A percentile compares a stretch with the other conserved stretches of the same genome.
Evolutionary conservation across 2,888 invertebrate species (phyloP).

Genomic region (Lacanobia wlatinum): DNA sequence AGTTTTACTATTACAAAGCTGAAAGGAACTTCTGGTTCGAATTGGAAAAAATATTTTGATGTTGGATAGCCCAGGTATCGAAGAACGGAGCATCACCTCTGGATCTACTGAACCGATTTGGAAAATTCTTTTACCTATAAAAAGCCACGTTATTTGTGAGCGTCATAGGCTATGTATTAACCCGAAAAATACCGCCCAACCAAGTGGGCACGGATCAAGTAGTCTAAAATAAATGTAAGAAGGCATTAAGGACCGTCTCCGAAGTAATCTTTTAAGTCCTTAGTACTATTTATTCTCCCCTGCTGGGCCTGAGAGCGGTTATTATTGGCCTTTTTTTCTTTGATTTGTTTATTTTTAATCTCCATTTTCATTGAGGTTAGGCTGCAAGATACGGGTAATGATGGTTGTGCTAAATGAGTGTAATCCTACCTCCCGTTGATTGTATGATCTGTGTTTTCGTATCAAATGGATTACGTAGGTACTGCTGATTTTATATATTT

Average conservation of each 20-base stretch:
- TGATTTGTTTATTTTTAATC: slow-evolving; percentile 7
- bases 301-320: background rate
- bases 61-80: too few species aligned
- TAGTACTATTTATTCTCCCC: slow-evolving; percentile 14
- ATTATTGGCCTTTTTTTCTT: slow-evolving; percentile 5
- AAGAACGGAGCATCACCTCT: too few species aligned
- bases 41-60: too few species aligned
- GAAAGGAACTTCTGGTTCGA: too few species aligned
- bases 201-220: too few species aligned
- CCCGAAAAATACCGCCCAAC: too few species aligned
- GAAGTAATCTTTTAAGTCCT: slow-evolving; percentile 22
- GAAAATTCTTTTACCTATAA: too few species aligned
- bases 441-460: background rate
- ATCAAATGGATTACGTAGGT: background rate
- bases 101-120: too few species aligned
- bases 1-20: too few species aligned
- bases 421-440: slow-evolving; percentile 13
- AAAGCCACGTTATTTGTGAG: too few species aligned
- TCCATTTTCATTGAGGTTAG: background rate
- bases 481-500: background rate
- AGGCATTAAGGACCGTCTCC: slow-evolving; percentile 1
- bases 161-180: too few species aligned
- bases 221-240: slow-evolving; percentile 27
- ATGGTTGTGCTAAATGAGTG: slow-evolving; percentile 10
- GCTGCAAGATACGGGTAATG: background rate